phyloP scores from a whole-genome alignment of 1,140 invertebrate genomes.

The Diorhabda elongata region DNA sequence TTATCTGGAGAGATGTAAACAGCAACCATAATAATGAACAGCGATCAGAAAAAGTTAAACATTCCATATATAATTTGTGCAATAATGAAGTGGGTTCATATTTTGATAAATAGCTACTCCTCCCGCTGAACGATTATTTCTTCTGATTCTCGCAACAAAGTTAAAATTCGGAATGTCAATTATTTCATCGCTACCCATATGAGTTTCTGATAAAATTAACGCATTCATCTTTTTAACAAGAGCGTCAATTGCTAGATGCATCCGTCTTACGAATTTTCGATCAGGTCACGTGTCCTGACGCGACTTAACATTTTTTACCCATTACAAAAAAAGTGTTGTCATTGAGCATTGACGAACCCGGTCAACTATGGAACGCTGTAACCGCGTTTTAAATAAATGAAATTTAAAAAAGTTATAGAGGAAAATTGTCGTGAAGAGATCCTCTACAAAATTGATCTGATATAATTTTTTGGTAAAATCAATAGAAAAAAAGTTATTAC shows the following conservation, averaged over 20 bases:
- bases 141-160: neutral
- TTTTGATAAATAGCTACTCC: conserved; percentile 7
- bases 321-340: no score
- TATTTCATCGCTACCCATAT: conserved; percentile 4
- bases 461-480: no score
- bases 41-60: neutral
- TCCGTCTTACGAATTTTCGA: no score
- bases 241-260: neutral
- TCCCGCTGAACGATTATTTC: neutral
- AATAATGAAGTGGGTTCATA: neutral
- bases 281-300: no score
- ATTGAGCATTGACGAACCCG: no score
- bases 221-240: conserved; percentile 1
- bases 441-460: no score
- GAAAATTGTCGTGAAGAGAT: no score
- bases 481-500: no score
- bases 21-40: neutral
- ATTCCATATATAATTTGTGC: conserved; percentile 7
- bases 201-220: conserved; percentile 9
- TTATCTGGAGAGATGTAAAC: conserved; percentile 4
- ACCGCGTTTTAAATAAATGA: no score
- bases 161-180: neutral
- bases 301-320: no score
- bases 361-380: no score
- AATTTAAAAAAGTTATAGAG: no score